These are phyloP conservation scores for Actenoides lindsayi DNA, from an alignment of 2,113 vertebrate species.

Conservation along the genomic window DNA sequence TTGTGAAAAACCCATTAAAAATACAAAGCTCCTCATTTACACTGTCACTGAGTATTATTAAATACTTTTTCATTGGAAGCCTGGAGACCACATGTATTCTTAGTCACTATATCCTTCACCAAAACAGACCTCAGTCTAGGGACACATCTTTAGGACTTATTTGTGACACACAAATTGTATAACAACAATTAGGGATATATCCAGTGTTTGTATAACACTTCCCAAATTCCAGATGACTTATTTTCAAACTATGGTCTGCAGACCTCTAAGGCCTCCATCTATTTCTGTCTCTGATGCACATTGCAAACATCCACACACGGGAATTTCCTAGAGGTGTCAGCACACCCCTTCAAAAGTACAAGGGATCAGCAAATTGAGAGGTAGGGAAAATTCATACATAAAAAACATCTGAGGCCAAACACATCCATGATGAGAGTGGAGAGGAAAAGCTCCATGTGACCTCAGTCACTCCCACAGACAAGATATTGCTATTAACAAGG, in stretches of 20 bases:
- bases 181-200: not conserved
- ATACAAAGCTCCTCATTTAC: not conserved
- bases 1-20: not conserved
- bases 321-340: not conserved
- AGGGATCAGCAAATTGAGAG: not conserved
- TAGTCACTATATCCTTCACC: not conserved
- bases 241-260: not conserved
- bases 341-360: not conserved
- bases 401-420: not conserved
- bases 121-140: not conserved
- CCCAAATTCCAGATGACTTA: not conserved
- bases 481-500: conserved; percentile 1
- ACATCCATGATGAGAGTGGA: not conserved
- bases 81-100: not conserved
- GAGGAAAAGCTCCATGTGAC: not conserved
- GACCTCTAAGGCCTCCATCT: not conserved
- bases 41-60: not conserved
- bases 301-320: not conserved
- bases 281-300: not conserved
- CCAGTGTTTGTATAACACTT: not conserved
- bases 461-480: not conserved
- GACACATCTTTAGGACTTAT: not conserved
- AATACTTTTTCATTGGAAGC: not conserved
- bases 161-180: not conserved
- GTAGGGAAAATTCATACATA: not conserved